Percentiles rank a stretch among this genome's conserved stretches.
Conservation (phyloP, 2,113 vertebrate species). For the Halichoerus grypus region DNA sequence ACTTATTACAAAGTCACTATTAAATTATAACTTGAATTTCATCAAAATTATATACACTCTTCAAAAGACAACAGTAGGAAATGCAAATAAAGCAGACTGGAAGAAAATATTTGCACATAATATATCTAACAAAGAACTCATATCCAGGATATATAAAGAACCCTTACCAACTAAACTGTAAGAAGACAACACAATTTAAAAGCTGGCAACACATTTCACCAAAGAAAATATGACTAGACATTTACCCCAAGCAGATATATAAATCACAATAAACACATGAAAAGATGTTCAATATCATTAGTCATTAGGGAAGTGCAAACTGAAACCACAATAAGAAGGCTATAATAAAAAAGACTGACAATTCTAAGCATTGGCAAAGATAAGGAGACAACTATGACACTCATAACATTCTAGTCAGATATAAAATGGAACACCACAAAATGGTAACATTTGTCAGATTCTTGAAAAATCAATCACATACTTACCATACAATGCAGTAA, state of each 20-base stretch:
- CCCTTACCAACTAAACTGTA: neutral
- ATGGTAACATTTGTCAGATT: neutral
- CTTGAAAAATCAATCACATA: neutral
- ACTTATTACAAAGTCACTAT: neutral
- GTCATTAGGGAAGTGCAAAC: neutral
- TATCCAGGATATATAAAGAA: neutral
- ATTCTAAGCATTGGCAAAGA: neutral
- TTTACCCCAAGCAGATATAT: neutral
- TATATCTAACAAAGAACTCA: neutral
- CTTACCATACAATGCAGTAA: neutral
- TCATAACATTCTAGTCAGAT: neutral
- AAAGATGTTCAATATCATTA: neutral
- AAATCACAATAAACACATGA: constrained; percentile 11
- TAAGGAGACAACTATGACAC: neutral
- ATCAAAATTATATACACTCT: neutral
- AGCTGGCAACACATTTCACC: neutral
- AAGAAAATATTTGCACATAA: neutral
- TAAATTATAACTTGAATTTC: neutral
- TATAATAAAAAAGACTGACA: neutral
- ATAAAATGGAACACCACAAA: neutral
- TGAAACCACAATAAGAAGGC: neutral
- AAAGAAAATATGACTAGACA: neutral
- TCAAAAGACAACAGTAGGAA: neutral
- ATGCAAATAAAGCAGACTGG: neutral
- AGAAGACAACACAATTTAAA: neutral